Evolutionary conservation across 2,113 vertebrate species (phyloP).

Genomic region (Cebus imitator): DNA sequence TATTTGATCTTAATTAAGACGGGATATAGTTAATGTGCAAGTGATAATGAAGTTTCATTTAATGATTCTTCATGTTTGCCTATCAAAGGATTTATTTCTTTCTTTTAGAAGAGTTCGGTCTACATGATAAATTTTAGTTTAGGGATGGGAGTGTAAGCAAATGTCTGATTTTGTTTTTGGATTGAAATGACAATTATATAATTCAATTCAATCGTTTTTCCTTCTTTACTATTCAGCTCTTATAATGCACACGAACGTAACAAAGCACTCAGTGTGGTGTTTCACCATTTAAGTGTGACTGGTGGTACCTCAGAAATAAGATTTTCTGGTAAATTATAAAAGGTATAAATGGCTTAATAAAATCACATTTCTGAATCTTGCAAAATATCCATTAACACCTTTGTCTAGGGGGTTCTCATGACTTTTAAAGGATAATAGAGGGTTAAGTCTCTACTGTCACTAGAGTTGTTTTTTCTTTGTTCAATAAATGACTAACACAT

Average conservation of each 20-base stretch:
- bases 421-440: not conserved
- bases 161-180: constrained; percentile 12
- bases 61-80: not conserved
- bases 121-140: not conserved
- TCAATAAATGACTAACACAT: not conserved
- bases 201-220: constrained; percentile 38
- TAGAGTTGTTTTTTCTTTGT: not conserved
- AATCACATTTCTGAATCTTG: not conserved
- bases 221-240: constrained; percentile 44
- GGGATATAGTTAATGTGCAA: not conserved
- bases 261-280: not conserved
- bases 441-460: not conserved
- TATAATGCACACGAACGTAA: constrained; percentile 2
- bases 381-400: not conserved
- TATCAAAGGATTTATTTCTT: not conserved
- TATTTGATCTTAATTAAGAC: not conserved
- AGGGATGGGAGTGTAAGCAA: not conserved
- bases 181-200: not conserved
- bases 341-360: constrained; percentile 39
- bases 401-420: not conserved
- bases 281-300: not conserved
- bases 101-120: constrained; percentile 4
- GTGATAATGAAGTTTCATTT: not conserved
- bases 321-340: constrained; percentile 42
- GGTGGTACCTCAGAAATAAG: constrained; percentile 41